Evolutionary conservation across 2,888 invertebrate genomes (phyloP).

Genomic region (Phorcus lineatus): DNA sequence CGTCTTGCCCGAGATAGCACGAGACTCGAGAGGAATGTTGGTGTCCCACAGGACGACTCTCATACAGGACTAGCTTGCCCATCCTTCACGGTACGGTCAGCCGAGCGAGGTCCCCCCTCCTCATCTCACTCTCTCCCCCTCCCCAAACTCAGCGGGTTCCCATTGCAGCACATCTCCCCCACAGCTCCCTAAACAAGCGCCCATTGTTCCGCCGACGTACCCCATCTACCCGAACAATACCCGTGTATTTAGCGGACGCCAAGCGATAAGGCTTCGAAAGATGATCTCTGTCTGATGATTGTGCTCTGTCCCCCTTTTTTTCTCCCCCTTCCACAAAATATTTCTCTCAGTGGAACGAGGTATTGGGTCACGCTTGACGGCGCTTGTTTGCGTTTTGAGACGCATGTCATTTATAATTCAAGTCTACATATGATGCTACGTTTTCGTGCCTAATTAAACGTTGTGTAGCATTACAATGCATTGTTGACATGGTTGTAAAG

Average conservation of each 20-base stretch:
- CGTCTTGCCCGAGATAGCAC: background rate
- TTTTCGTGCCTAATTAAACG: too few species aligned
- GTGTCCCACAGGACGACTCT: background rate
- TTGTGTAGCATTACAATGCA: too few species aligned
- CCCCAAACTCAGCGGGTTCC: too few species aligned
- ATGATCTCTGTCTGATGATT: background rate
- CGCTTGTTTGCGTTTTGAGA: too few species aligned
- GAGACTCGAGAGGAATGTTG: background rate
- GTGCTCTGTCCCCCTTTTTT: too few species aligned
- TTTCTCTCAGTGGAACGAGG: too few species aligned
- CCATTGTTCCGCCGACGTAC: background rate
- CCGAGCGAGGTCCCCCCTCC: background rate
- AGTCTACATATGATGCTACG: too few species aligned
- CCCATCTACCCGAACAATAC: conserved; percentile 6
- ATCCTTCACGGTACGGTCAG: background rate
- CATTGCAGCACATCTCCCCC: background rate
- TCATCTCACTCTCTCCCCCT: background rate
- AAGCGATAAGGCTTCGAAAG: background rate
- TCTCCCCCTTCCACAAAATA: too few species aligned
- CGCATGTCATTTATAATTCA: too few species aligned
- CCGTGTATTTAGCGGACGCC: conserved; percentile 11
- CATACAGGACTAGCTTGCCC: background rate
- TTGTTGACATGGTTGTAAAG: too few species aligned
- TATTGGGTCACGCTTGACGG: too few species aligned
- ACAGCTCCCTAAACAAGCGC: background rate